Conservation (phyloP, 2,888 invertebrate genomes). For the Synergus gifuensis region DNA sequence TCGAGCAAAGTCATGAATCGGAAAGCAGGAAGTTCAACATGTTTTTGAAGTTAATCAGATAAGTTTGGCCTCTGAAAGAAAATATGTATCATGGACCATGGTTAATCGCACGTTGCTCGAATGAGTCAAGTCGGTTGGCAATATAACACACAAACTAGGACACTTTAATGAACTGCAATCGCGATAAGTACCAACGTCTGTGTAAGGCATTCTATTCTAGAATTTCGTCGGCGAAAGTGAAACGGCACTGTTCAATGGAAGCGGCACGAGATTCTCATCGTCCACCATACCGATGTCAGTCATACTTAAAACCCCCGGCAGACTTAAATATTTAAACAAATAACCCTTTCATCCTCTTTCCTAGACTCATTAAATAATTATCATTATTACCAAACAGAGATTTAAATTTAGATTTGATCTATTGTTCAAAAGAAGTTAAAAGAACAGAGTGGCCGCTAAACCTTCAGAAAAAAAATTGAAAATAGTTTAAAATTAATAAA, state of each 20-base stretch:
- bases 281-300: slow-evolving; percentile 9
- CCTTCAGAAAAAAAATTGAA: too few relatives aligned
- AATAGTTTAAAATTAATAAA: not conserved
- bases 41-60: slow-evolving; percentile 24
- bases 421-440: too few relatives aligned
- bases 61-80: slow-evolving; percentile 25
- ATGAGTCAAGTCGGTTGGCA: slow-evolving; percentile 4
- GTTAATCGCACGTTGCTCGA: slow-evolving; percentile 22
- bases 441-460: too few relatives aligned
- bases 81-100: slow-evolving; percentile 20
- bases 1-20: slow-evolving; percentile 3
- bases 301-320: slow-evolving; percentile 8
- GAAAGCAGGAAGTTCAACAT: slow-evolving; percentile 13
- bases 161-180: slow-evolving; percentile 43
- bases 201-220: not conserved
- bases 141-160: slow-evolving; percentile 45
- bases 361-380: slow-evolving; percentile 6
- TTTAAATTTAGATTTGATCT: not conserved
- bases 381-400: not conserved
- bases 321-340: not conserved
- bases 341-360: not conserved
- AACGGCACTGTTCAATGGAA: slow-evolving; percentile 25
- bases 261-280: slow-evolving; percentile 41
- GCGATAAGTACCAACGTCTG: slow-evolving; percentile 34
- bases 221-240: slow-evolving; percentile 42